phyloP scores from a whole-genome alignment of 2,888 invertebrate genomes.

The Galerucella nymphaeae region DNA sequence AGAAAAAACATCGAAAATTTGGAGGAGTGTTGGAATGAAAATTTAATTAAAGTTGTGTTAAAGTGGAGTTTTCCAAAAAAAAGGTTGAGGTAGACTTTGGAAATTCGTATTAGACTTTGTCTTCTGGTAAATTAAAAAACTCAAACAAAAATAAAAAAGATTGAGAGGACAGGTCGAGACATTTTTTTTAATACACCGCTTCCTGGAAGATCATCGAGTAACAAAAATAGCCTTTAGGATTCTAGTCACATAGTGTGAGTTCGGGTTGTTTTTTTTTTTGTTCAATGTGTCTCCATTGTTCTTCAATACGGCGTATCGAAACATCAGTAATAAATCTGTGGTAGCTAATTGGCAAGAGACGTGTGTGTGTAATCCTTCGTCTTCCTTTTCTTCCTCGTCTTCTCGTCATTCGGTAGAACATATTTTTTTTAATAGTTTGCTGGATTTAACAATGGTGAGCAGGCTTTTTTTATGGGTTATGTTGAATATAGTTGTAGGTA shows the following conservation, averaged over 20 bases:
- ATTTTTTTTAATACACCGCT: conserved; percentile 21
- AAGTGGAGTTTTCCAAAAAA: no score
- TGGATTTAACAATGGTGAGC: background rate
- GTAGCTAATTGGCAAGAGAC: conserved; percentile 57
- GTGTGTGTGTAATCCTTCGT: conserved; percentile 35
- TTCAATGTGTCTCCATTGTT: conserved; percentile 54
- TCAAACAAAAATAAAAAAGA: background rate
- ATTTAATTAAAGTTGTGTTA: no score
- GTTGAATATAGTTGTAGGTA: background rate
- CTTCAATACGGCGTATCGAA: conserved; percentile 60
- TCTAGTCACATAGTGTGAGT: conserved; percentile 41
- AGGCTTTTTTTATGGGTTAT: background rate
- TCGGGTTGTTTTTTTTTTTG: conserved; percentile 33
- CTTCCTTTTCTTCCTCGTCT: conserved; percentile 47
- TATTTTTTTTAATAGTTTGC: conserved; percentile 9
- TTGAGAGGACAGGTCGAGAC: conserved; percentile 2
- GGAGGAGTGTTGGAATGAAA: no score
- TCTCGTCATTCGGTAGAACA: conserved; percentile 20
- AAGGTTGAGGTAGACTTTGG: no score
- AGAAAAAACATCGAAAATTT: no score
- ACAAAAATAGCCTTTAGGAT: conserved; percentile 39
- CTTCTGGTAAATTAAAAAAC: background rate
- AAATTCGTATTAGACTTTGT: background rate
- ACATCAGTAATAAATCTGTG: conserved; percentile 60
- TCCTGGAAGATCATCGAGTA: conserved; percentile 38